These are phyloP conservation scores for Psittacula derbiana DNA, from an alignment of 2,797 vertebrate genomes.

Conservation along the genomic window DNA sequence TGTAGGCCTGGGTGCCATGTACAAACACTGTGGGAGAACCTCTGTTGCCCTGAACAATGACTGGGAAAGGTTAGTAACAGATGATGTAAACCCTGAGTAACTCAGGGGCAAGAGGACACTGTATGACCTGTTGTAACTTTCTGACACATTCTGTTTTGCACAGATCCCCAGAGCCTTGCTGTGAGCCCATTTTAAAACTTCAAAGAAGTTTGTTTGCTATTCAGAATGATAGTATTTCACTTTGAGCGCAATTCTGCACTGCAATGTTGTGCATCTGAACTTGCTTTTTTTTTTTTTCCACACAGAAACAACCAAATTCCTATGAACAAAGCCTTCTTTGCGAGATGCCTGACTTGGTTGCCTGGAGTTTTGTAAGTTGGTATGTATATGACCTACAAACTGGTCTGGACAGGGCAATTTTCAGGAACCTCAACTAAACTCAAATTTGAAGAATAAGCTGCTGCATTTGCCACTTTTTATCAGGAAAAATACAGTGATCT, in stretches of 20 bases:
- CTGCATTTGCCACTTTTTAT: background rate
- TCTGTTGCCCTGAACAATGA: background rate
- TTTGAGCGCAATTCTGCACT: background rate
- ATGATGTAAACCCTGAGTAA: background rate
- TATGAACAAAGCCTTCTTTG: background rate
- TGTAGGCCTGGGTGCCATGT: accelerated
- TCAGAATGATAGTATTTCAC: background rate
- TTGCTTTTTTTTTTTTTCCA: background rate
- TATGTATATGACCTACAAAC: background rate
- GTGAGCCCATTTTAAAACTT: background rate
- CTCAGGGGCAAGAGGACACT: background rate
- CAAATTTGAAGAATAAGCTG: background rate
- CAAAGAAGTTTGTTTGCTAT: background rate
- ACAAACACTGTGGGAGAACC: accelerated
- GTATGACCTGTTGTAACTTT: background rate
- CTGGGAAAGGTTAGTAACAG: background rate
- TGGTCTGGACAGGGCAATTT: background rate
- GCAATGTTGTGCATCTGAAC: background rate
- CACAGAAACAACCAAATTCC: background rate
- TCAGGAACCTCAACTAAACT: background rate
- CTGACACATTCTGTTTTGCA: background rate
- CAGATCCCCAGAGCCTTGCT: background rate
- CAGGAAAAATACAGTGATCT: background rate
- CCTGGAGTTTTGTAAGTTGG: background rate
- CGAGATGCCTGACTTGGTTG: background rate